Conservation (phyloP, 2,888 invertebrate genomes). For the Dryococelus australis region DNA sequence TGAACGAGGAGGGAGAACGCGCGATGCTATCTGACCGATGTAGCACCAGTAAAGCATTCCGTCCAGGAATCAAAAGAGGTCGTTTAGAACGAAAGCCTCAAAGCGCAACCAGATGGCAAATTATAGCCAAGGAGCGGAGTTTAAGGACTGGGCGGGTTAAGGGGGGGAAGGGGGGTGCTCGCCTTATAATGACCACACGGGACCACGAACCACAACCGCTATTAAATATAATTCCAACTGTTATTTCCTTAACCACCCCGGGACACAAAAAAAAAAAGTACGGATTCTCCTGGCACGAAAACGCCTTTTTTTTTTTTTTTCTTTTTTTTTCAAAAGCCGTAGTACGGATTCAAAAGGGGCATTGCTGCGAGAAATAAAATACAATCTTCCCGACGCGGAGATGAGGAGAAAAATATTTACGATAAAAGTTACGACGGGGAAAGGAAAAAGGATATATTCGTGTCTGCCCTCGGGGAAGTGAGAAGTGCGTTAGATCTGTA, state of each 20-base stretch:
- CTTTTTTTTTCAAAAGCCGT: not conserved
- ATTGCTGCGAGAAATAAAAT: not conserved
- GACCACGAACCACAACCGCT: conserved; percentile 13
- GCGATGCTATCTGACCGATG: conserved; percentile 16
- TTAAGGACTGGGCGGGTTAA: not conserved
- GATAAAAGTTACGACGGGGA: not conserved
- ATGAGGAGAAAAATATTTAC: not conserved
- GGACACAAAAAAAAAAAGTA: conserved; percentile 26
- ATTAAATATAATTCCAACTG: conserved; percentile 31
- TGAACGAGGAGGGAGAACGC: not conserved
- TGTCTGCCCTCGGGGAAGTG: not conserved
- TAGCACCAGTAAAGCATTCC: not conserved
- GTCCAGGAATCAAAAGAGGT: conserved; percentile 22
- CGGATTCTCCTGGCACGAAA: not conserved
- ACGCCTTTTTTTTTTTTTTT: not conserved
- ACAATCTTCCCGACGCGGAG: not conserved
- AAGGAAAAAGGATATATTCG: conserved; percentile 3
- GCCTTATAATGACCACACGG: conserved; percentile 19
- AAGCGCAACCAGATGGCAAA: conserved; percentile 31
- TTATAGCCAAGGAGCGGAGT: conserved; percentile 17
- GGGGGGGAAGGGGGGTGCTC: too few species aligned
- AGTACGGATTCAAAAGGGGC: conserved; percentile 4
- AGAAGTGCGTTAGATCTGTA: not conserved
- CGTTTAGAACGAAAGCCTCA: conserved; percentile 24
- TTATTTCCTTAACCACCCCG: conserved; percentile 22